Evolutionary conservation across 2,113 vertebrate genomes (phyloP), one percentile per base, ranked within the genome.

Genomic region (Oreochromis aureus): DNA sequence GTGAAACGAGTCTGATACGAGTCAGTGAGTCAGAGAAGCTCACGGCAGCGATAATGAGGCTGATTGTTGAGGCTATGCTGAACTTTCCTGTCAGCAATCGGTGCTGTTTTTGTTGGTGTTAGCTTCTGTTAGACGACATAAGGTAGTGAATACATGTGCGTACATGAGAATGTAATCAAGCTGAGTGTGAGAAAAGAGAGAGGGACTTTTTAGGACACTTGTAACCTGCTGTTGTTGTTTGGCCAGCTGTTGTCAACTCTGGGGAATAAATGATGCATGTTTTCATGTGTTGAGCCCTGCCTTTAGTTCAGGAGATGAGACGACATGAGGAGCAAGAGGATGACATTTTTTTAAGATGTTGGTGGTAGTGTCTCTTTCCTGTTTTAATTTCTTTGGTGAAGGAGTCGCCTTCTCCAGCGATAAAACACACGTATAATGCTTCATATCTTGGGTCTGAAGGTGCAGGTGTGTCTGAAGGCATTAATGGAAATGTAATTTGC

Each of bases 141-240:
- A 8, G 12, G 55, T 27, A 15, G 55, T 0, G 4, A 0, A 58
- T 16, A 30, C 13, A 0, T 59, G 16, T 59, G 27, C 0, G 1
- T 59, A 59, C 56, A 32, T 10, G 7, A 32, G 56, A 59, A 30
- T 5, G 5, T 59, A 32, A 32, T 59, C 27, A 2, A 32, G 27
- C 56, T 32, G 58, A 59, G 58, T 2, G 58, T 32, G 58, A 32
- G 58, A 59, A 1, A 59, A 18, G 58, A 59, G 58, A 32, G 2
- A 1, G 7, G 27, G 27, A 59, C 58, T 59, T 59, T 36, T 59
- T 59, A 59, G 15, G 58, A 59, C 58, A 59, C 1, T 59, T 59
- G n/a, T 24, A 24, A 56, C 54, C 54, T 24, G 54, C 22, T 1
- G 54, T 12, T 56, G 54, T 56, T 56, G 22, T 24, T 24, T 13